A percentile compares a stretch with the other conserved stretches of the same genome.
Evolutionary conservation across 2,113 vertebrate genomes (phyloP).

Genomic region (Poecile atricapillus): DNA sequence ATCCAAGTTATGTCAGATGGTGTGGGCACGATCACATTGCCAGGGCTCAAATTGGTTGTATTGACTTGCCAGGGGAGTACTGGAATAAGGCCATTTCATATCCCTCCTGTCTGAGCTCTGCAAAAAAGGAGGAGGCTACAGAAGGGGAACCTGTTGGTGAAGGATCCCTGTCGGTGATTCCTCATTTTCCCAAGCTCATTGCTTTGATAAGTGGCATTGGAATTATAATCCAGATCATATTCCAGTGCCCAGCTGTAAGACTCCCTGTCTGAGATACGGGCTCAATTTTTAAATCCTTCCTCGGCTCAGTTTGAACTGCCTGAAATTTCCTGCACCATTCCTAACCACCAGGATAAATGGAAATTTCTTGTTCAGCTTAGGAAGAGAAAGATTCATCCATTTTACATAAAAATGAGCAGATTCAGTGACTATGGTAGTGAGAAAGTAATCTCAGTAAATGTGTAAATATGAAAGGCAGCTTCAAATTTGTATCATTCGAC

Average conservation of each 20-base stretch:
- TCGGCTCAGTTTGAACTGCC: rapidly evolving
- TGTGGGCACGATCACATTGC: not conserved
- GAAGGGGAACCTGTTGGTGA: not conserved
- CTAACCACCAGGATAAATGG: not conserved
- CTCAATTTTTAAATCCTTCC: not conserved
- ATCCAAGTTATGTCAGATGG: not conserved
- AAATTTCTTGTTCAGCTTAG: not conserved
- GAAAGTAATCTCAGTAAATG: not conserved
- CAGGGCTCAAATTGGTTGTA: not conserved
- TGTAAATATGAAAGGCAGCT: not conserved
- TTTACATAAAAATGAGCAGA: not conserved
- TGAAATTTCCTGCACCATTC: not conserved
- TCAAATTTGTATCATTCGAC: not conserved
- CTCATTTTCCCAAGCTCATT: not conserved
- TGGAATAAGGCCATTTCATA: not conserved
- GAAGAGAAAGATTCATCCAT: not conserved
- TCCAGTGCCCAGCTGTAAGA: not conserved
- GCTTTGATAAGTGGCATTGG: not conserved
- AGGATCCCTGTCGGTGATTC: not conserved
- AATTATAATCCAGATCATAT: not conserved
- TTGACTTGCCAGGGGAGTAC: not conserved
- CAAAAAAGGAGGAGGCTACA: not conserved
- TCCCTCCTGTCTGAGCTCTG: not conserved
- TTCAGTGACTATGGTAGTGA: not conserved
- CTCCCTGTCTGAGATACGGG: not conserved